Base-by-base conservation (phyloP, 2,797 vertebrate species). In the Myripristis jacobus region DNA sequence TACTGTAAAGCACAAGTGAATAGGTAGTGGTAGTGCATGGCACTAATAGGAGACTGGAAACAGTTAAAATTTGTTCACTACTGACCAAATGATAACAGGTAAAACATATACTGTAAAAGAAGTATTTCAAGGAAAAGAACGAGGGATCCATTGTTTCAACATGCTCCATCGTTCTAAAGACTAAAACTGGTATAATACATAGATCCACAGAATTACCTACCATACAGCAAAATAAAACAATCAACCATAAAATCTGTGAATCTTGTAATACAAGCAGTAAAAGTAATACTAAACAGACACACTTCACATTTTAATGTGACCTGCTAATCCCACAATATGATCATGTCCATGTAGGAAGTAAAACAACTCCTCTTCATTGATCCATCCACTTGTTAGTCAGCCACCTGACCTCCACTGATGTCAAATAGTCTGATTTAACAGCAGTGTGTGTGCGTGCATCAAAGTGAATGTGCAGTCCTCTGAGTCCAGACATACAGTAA, bases 11-110 rank as follows among this genome's bases (percentile, higher is more conserved):
- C 50, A 55, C 4, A 62, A 25, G 19, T 79, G 72, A 83, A 84
- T 73, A 80, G 73, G 69, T 70, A 88, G 51, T 57, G 46, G 21
- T 47, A 84, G 79, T 92, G 89, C 91, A 92, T 72, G 52, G 91
- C 90, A 92, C 90, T 85, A 81, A 63, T 91, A 90, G 82, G 60
- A 74, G 48, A 75, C 48, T 58, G 18, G 9, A 53, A 78, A 71
- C 25, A 56, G 18, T 62, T 54, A 27, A 78, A 81, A 75, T 2
- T 1, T 56, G 25, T 77, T 75, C 27, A 83, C 52, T 38, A 75
- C 51, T 34, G 44, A 75, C 57, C 5, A 84, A 84, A 79, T 62
- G 24, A 73, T 72, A 76, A 70, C 24, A 72, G 38, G 69, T 75
- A 64, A 82, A 84, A 56, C 25, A 84, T 47, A 29, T 36, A 66